These are phyloP conservation scores for Procambarus virginalis DNA, from an alignment of 1,140 invertebrate genomes.

Conservation along the genomic window DNA sequence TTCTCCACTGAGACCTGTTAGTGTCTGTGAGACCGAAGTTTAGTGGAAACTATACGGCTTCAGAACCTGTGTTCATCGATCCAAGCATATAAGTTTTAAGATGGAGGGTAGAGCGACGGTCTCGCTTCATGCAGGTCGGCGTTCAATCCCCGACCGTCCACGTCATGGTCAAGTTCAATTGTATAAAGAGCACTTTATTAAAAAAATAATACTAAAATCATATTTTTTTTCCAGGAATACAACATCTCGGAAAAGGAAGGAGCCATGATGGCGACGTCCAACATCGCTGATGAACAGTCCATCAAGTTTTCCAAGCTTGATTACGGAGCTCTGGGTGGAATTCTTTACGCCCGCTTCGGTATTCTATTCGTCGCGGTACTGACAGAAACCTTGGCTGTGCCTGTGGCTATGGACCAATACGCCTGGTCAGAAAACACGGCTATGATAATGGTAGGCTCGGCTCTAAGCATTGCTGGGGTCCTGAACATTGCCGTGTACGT, in stretches of 20 bases:
- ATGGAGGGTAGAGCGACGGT: too few relatives aligned
- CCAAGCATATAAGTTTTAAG: too few relatives aligned
- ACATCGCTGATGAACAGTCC: neutral
- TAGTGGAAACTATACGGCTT: too few relatives aligned
- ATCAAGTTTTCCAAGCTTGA: conserved; percentile 79
- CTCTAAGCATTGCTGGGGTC: conserved; percentile 29
- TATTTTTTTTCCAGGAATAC: conserved; percentile 42
- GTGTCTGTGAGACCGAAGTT: too few relatives aligned
- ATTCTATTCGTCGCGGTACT: conserved; percentile 92
- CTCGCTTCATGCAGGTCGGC: too few relatives aligned
- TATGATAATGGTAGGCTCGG: conserved; percentile 56
- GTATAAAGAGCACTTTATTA: too few relatives aligned
- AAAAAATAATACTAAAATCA: too few relatives aligned
- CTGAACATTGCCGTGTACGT: conserved; percentile 45
- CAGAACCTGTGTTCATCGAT: too few relatives aligned
- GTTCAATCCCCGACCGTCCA: too few relatives aligned
- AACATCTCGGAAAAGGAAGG: conserved; percentile 61
- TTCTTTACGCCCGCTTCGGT: conserved; percentile 88
- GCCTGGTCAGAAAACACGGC: conserved; percentile 62
- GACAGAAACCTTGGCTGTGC: conserved; percentile 83
- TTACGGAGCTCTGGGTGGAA: conserved; percentile 83
- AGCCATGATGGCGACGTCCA: neutral
- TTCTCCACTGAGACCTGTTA: too few relatives aligned
- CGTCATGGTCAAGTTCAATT: too few relatives aligned
- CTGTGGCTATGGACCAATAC: conserved; percentile 62